Conservation (phyloP, 2,797 vertebrate species). For the Pagetopsis macropterus region DNA sequence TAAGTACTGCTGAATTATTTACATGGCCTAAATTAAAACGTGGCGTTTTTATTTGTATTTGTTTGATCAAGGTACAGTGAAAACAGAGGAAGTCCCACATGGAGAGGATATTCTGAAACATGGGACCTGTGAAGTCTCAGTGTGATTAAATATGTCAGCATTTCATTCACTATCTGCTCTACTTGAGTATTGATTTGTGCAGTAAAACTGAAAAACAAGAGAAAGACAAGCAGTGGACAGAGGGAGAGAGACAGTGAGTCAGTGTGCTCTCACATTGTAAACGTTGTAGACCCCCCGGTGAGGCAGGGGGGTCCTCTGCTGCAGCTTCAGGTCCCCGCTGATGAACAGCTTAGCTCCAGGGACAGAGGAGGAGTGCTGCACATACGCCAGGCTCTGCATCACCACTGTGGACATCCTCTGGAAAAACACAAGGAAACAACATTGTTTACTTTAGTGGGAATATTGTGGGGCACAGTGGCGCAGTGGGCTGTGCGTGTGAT, state of each 20-base stretch:
- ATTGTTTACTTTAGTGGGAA: background rate
- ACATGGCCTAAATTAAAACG: too few species aligned
- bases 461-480: background rate
- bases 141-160: background rate
- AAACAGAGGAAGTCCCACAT: too few species aligned
- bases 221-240: background rate
- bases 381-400: conserved; percentile 94
- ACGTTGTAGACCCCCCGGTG: conserved; percentile 86
- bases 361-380: conserved; percentile 89
- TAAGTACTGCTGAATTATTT: too few species aligned
- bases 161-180: background rate
- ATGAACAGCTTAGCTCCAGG: conserved; percentile 88
- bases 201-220: background rate
- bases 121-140: background rate
- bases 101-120: background rate
- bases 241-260: background rate
- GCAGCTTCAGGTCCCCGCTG: conserved; percentile 91
- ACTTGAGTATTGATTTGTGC: background rate
- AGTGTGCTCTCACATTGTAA: conserved; percentile 88
- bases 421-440: conserved; percentile 11
- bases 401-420: conserved; percentile 93
- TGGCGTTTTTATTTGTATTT: too few species aligned
- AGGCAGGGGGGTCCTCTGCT: conserved; percentile 88
- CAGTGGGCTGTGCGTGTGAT: too few species aligned
- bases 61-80: too few species aligned